Percentiles rank a stretch among this genome's conserved stretches.
phyloP scores from a whole-genome alignment of 2,888 invertebrate genomes.

The Polietes domitor region DNA sequence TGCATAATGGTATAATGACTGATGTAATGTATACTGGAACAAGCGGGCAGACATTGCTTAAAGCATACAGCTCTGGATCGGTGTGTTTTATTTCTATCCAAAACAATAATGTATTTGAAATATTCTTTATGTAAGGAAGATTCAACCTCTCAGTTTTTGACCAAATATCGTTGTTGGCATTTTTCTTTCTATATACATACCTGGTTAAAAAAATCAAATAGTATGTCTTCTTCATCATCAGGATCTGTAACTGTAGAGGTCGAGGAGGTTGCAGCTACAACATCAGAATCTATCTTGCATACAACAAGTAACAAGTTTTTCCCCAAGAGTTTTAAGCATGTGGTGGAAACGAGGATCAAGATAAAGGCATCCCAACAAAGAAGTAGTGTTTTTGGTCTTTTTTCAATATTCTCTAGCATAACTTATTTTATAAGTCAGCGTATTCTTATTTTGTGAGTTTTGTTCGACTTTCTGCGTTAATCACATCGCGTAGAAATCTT shows the following conservation, averaged over 20 bases:
- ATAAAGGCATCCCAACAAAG: slow-evolving; percentile 29
- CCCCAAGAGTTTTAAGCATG: slow-evolving; percentile 15
- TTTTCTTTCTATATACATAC: background rate
- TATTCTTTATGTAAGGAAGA: background rate
- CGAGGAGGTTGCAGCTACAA: background rate
- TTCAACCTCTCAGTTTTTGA: slow-evolving; percentile 44
- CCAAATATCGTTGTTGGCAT: background rate
- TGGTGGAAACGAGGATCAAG: slow-evolving; percentile 37
- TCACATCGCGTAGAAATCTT: slow-evolving; percentile 51
- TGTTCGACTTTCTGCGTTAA: slow-evolving; percentile 14
- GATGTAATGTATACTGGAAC: too few relatives aligned
- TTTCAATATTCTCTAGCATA: slow-evolving; percentile 23
- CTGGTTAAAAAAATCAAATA: background rate
- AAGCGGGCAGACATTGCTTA: too few relatives aligned
- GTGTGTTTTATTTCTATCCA: slow-evolving; percentile 46
- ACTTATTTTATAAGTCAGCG: slow-evolving; percentile 23
- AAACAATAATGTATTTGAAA: slow-evolving; percentile 24
- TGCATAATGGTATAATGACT: too few relatives aligned
- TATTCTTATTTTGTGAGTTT: background rate
- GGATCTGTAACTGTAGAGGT: background rate
- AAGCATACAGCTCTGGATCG: slow-evolving; percentile 45
- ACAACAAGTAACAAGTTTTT: background rate
- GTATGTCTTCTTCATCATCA: slow-evolving; percentile 1
- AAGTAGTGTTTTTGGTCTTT: slow-evolving; percentile 22
- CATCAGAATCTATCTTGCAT: background rate